These are phyloP conservation scores for Bombyx huttoni DNA, from an alignment of 2,888 invertebrate genomes.

Conservation along the genomic window DNA sequence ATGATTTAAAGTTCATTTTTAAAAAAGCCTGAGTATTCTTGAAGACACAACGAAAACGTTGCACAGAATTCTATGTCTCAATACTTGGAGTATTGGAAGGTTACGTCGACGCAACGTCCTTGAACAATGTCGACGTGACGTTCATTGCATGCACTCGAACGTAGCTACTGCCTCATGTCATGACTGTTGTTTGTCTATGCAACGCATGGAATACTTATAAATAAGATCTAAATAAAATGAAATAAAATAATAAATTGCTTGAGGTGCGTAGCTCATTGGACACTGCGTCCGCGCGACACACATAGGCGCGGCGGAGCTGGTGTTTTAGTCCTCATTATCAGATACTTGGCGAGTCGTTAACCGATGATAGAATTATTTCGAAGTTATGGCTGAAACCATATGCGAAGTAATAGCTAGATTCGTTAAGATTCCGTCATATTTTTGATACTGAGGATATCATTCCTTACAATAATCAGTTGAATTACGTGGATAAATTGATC, in stretches of 20 bases:
- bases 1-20: conserved; percentile 48
- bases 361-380: not conserved
- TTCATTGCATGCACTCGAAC: conserved; percentile 50
- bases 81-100: conserved; percentile 38
- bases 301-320: conserved; percentile 67
- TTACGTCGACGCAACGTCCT: conserved; percentile 29
- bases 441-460: not conserved
- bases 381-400: not conserved
- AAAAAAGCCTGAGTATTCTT: conserved; percentile 38
- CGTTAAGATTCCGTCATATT: not conserved
- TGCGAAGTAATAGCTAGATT: not conserved
- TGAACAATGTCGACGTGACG: conserved; percentile 28
- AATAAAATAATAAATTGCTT: conserved; percentile 5
- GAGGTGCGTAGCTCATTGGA: conserved; percentile 29
- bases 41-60: conserved; percentile 10
- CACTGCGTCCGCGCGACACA: conserved; percentile 49
- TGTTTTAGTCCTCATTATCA: conserved; percentile 45
- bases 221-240: not conserved
- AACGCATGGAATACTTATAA: conserved; percentile 5
- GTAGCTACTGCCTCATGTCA: conserved; percentile 37
- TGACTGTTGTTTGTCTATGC: not conserved
- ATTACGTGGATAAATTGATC: conserved; percentile 49
- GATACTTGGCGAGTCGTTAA: conserved; percentile 20
- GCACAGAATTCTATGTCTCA: conserved; percentile 38
- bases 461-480: conserved; percentile 2